These are phyloP conservation scores for Erannis defoliaria DNA, from an alignment of 2,888 invertebrate species.

Conservation along the genomic window DNA sequence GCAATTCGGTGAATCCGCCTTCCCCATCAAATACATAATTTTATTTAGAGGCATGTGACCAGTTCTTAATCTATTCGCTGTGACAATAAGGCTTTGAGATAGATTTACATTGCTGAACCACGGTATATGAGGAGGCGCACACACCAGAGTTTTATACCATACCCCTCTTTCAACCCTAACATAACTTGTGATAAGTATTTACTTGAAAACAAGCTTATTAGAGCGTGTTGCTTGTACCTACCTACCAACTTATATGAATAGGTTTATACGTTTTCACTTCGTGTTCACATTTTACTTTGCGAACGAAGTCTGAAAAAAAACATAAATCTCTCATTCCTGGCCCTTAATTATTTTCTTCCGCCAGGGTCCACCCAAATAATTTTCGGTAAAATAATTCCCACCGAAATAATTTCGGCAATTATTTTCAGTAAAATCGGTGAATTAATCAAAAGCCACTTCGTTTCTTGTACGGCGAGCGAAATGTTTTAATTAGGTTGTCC, in stretches of 20 bases:
- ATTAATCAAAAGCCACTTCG: constrained; percentile 39
- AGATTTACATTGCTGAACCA: too few relatives aligned
- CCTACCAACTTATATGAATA: background rate
- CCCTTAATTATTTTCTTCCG: constrained; percentile 68
- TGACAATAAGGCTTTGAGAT: too few relatives aligned
- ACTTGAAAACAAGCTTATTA: too few relatives aligned
- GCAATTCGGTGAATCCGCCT: too few relatives aligned
- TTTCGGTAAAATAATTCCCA: constrained; percentile 32
- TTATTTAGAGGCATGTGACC: too few relatives aligned
- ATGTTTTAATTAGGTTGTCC: constrained; percentile 84
- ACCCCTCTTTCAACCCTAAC: too few relatives aligned
- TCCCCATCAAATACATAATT: too few relatives aligned
- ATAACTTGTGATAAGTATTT: too few relatives aligned
- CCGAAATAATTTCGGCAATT: constrained; percentile 34
- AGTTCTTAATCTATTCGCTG: too few relatives aligned
- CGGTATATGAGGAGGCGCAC: too few relatives aligned
- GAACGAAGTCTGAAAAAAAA: constrained; percentile 26
- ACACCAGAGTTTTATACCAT: too few relatives aligned
- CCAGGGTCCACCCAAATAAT: constrained; percentile 33
- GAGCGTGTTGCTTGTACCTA: background rate
- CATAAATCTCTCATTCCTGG: constrained; percentile 47
- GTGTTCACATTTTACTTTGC: background rate
- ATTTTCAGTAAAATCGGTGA: constrained; percentile 35
- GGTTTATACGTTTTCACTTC: background rate
- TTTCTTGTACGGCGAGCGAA: constrained; percentile 60